Percentiles rank a stretch among this genome's conserved stretches.
Conservation (phyloP, 1,140 invertebrate species). For the Bombus breviceps region DNA sequence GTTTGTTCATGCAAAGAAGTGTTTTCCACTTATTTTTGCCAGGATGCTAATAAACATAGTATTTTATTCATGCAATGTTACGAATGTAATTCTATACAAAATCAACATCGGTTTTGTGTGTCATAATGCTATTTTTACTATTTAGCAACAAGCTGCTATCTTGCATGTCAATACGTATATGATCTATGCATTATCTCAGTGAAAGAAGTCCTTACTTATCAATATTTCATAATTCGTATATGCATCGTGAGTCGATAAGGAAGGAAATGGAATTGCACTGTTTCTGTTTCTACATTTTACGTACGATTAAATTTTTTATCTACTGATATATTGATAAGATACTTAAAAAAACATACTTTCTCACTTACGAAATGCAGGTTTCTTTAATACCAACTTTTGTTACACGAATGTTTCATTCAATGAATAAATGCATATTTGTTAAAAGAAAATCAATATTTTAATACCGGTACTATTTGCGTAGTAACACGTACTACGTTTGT, state of each 20-base stretch:
- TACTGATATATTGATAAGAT: not conserved
- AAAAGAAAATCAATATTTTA: not conserved
- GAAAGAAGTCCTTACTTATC: not conserved
- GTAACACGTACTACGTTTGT: not conserved
- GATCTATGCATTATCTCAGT: not conserved
- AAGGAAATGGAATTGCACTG: not conserved
- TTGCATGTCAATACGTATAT: not conserved
- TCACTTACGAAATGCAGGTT: not conserved
- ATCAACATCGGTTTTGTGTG: not conserved
- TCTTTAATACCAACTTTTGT: conserved; percentile 29
- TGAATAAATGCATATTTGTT: not conserved
- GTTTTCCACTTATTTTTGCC: not conserved
- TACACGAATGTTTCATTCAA: conserved; percentile 12
- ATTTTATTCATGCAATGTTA: not conserved
- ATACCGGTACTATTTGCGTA: not conserved
- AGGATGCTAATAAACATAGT: not conserved
- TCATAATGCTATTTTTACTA: conserved; percentile 17
- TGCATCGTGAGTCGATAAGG: not conserved
- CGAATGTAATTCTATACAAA: not conserved
- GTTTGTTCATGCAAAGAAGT: not conserved
- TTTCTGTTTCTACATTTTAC: not conserved
- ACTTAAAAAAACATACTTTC: not conserved
- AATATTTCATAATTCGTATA: not conserved
- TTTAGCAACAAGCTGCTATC: not conserved
- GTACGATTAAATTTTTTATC: not conserved